Percentiles rank a stretch among this genome's conserved stretches.
phyloP scores from a whole-genome alignment of 2,888 invertebrate genomes.

The Tetranychus truncatus region DNA sequence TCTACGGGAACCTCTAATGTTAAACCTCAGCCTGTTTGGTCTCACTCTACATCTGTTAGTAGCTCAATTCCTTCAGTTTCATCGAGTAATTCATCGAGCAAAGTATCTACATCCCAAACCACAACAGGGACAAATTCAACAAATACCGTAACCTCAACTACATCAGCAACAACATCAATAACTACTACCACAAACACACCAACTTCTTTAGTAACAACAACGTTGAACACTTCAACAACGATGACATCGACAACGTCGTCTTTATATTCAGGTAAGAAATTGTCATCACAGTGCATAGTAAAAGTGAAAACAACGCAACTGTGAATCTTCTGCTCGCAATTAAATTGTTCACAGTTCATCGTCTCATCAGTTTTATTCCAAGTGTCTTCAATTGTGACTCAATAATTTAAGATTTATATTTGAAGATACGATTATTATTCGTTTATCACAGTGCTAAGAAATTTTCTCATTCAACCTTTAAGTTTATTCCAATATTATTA shows the following conservation, averaged over 20 bases:
- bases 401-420: no score
- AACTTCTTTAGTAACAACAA: constrained; percentile 9
- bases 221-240: neutral
- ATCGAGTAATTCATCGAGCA: constrained; percentile 15
- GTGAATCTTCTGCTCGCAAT: no score
- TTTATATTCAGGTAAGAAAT: constrained; percentile 13
- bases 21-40: constrained; percentile 15
- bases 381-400: no score
- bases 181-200: constrained; percentile 11
- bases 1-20: constrained; percentile 10
- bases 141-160: constrained; percentile 14
- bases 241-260: neutral
- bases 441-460: no score
- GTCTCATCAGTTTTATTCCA: no score
- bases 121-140: constrained; percentile 15
- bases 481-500: no score
- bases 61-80: constrained; percentile 15
- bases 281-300: neutral
- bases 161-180: constrained; percentile 10
- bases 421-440: no score
- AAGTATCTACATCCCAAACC: constrained; percentile 13
- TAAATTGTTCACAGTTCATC: no score
- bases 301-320: neutral
- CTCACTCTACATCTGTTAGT: constrained; percentile 16
- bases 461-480: no score